Evolutionary conservation across 2,797 vertebrate species (phyloP).

Genomic region (Hemitrygon akajei): DNA sequence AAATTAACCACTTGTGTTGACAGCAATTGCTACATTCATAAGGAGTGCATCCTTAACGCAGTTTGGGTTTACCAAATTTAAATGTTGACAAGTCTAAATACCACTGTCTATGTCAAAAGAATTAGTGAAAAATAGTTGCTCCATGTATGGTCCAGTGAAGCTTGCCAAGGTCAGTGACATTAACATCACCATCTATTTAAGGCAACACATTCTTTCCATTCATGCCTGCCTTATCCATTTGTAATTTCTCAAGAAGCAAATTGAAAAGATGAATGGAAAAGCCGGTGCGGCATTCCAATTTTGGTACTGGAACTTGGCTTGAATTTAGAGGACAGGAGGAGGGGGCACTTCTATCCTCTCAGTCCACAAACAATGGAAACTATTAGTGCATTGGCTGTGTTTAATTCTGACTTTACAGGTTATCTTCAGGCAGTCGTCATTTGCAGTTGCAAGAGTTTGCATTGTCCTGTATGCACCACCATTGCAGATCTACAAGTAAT

Average conservation of each 20-base stretch:
- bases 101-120: background rate
- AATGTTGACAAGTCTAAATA: background rate
- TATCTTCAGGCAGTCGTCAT: background rate
- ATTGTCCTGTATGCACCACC: background rate
- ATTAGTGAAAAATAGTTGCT: background rate
- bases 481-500: no score
- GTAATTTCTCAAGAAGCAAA: background rate
- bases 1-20: background rate
- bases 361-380: background rate
- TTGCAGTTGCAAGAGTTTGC: background rate
- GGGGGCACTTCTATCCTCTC: background rate
- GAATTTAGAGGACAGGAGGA: no score
- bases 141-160: background rate
- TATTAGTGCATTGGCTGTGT: background rate
- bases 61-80: no score
- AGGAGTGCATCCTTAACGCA: background rate
- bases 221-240: background rate
- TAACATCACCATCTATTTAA: conserved; percentile 19
- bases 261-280: conserved; percentile 36
- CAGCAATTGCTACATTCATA: background rate
- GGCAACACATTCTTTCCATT: conserved; percentile 29
- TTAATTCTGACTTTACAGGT: background rate
- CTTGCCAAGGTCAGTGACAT: background rate
- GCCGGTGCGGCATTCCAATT: conserved; percentile 1
- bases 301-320: background rate